phyloP scores from a whole-genome alignment of 2,797 vertebrate genomes.

The Falco concolor region DNA sequence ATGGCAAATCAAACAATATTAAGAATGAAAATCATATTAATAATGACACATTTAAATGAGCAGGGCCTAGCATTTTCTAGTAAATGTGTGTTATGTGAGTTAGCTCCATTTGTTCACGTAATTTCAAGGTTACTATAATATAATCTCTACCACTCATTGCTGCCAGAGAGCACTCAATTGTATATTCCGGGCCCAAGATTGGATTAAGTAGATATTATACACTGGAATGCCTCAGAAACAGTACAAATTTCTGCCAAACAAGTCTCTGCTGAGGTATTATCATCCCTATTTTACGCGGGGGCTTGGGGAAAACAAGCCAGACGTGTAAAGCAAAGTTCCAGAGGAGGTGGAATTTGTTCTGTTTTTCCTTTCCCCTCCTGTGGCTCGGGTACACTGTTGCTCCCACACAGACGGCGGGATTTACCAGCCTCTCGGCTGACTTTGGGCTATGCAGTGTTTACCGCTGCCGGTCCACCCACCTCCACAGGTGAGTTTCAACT shows the following conservation, averaged over 20 bases:
- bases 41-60: background rate
- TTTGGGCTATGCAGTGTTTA: background rate
- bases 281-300: too few species aligned
- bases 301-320: background rate
- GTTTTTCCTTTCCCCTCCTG: accelerated
- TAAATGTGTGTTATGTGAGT: background rate
- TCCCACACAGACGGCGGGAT: background rate
- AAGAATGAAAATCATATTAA: background rate
- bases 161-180: background rate
- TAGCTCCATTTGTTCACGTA: background rate
- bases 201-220: background rate
- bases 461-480: background rate
- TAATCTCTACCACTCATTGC: background rate
- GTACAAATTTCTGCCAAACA: background rate
- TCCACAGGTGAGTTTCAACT: background rate
- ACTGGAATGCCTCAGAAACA: background rate
- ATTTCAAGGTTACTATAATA: background rate
- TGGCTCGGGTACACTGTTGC: accelerated
- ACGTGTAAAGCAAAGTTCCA: accelerated
- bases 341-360: background rate
- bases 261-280: background rate
- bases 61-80: background rate
- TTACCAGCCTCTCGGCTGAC: background rate
- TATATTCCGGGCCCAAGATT: background rate
- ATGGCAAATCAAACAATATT: background rate